Conservation (phyloP, 2,113 vertebrate species). For the Hemicordylus capensis region DNA sequence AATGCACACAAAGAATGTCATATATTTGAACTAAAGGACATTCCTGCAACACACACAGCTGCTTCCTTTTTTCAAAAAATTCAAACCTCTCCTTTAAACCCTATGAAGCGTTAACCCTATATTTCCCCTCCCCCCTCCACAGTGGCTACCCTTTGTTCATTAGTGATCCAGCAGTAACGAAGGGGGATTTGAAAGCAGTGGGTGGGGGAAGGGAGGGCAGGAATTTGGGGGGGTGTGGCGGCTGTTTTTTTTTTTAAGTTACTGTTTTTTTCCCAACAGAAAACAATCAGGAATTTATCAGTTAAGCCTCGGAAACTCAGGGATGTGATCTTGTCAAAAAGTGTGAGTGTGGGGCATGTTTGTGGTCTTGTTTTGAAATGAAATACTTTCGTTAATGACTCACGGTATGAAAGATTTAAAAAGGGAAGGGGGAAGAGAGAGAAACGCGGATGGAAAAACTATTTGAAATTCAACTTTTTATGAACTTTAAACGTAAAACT, state of each 20-base stretch:
- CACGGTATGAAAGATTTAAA: neutral
- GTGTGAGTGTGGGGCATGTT: neutral
- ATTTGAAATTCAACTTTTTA: too few species aligned
- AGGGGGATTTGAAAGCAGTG: neutral
- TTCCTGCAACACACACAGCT: neutral
- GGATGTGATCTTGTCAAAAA: neutral
- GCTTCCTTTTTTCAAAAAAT: neutral
- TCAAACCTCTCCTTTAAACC: neutral
- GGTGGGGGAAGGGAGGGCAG: too few species aligned
- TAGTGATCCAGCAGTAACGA: neutral
- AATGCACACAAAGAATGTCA: neutral
- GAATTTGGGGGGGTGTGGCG: neutral
- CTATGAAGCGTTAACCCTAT: neutral
- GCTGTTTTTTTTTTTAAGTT: neutral
- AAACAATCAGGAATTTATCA: neutral
- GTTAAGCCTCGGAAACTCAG: neutral
- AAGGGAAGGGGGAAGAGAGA: neutral
- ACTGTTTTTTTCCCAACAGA: neutral
- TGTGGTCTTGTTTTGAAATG: neutral
- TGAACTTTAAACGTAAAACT: neutral
- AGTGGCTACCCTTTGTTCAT: neutral
- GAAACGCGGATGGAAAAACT: too few species aligned
- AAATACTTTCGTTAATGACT: neutral
- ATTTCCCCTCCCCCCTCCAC: neutral
- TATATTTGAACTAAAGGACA: neutral